Conservation (phyloP, 2,113 vertebrate genomes). For the Periophthalmodon schlosseri region DNA sequence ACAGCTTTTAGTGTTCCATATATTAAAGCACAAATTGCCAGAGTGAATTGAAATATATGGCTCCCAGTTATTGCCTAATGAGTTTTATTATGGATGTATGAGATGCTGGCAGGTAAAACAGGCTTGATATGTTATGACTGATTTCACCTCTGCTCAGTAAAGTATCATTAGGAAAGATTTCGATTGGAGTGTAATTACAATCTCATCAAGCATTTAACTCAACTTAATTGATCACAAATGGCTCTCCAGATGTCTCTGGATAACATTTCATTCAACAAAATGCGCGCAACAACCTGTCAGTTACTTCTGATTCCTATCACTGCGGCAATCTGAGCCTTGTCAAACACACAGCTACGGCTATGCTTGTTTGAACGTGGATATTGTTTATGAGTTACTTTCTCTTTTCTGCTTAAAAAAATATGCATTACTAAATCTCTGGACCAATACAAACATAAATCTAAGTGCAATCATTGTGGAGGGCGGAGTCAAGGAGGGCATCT, state of each 20-base stretch:
- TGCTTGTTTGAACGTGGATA: background rate
- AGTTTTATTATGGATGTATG: slow-evolving; percentile 16
- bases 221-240: slow-evolving; percentile 53
- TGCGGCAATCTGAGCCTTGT: slow-evolving; percentile 38
- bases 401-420: background rate
- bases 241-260: slow-evolving; percentile 46
- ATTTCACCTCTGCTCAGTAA: slow-evolving; percentile 52
- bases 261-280: slow-evolving; percentile 39
- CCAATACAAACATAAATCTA: background rate
- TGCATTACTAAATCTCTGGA: background rate
- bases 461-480: background rate
- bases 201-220: slow-evolving; percentile 51
- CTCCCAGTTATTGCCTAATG: slow-evolving; percentile 5
- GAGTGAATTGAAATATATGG: slow-evolving; percentile 12
- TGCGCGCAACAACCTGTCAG: slow-evolving; percentile 43
- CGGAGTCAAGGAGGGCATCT: background rate
- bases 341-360: slow-evolving; percentile 24
- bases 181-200: slow-evolving; percentile 53
- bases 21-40: slow-evolving; percentile 28
- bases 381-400: background rate
- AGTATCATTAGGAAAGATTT: slow-evolving; percentile 56
- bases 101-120: slow-evolving; percentile 14
- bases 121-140: slow-evolving; percentile 34
- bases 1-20: slow-evolving; percentile 42
- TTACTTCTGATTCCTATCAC: slow-evolving; percentile 35